Percentiles rank a stretch among this genome's conserved stretches.
These are phyloP conservation scores for Lasius fuliginosus DNA, from an alignment of 2,888 invertebrate species.

Conservation along the genomic window DNA sequence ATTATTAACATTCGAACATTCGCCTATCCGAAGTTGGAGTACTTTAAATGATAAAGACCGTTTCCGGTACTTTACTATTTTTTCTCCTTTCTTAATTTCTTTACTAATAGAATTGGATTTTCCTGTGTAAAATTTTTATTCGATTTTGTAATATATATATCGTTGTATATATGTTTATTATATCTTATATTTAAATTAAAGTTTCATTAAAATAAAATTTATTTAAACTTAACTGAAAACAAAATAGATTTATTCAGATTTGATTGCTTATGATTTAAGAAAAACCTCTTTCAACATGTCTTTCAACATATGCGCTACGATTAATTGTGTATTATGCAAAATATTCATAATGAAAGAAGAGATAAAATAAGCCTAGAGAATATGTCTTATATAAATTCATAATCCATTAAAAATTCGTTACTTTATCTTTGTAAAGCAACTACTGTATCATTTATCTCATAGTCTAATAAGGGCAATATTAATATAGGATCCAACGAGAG, in stretches of 20 bases:
- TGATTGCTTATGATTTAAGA: not conserved
- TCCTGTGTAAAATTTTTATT: not conserved
- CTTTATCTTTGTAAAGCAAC: not conserved
- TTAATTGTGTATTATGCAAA: not conserved
- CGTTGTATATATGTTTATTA: not conserved
- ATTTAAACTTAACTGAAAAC: not conserved
- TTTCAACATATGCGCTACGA: not conserved
- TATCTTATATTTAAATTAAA: not conserved
- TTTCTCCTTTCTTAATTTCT: not conserved
- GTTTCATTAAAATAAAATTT: conserved; percentile 1
- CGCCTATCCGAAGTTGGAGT: not conserved
- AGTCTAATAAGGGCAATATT: not conserved
- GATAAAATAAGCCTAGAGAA: not conserved
- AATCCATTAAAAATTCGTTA: not conserved
- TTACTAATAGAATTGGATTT: not conserved
- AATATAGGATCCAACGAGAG: conserved; percentile 5
- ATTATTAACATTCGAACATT: conserved; percentile 9
- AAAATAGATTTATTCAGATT: not conserved
- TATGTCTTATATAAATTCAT: not conserved
- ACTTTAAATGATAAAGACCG: not conserved
- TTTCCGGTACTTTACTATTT: not conserved
- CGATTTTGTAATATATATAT: not conserved
- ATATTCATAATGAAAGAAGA: not conserved
- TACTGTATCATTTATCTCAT: not conserved
- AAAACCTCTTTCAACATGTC: not conserved